Conservation (phyloP, 2,113 vertebrate genomes). For the Corythornis vintsioides region DNA sequence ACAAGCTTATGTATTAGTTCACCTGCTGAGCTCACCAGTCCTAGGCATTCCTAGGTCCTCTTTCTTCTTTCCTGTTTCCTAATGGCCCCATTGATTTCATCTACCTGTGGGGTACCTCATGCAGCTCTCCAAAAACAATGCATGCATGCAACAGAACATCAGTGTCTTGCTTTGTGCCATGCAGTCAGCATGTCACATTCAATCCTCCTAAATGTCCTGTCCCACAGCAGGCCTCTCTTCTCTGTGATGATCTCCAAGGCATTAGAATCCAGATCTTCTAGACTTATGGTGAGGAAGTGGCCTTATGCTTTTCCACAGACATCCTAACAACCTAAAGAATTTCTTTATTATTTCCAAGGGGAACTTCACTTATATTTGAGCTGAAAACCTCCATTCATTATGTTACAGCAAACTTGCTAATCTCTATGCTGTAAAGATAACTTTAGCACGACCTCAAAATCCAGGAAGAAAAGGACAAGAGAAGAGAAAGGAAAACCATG, state of each 20-base stretch:
- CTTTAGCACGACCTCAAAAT: too few relatives aligned
- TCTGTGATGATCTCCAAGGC: not conserved
- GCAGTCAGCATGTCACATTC: rapidly evolving
- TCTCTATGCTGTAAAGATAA: too few relatives aligned
- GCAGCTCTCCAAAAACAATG: not conserved
- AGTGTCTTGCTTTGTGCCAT: not conserved
- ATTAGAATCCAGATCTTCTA: not conserved
- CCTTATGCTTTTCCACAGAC: not conserved
- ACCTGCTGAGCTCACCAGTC: not conserved
- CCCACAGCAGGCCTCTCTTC: not conserved
- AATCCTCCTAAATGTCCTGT: not conserved
- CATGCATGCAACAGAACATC: not conserved
- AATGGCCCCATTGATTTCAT: not conserved
- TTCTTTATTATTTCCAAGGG: not conserved
- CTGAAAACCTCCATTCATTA: not conserved
- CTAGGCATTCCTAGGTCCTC: not conserved
- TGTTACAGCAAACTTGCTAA: not conserved
- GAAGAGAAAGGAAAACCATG: too few relatives aligned
- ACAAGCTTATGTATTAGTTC: not conserved
- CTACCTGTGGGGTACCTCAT: not conserved
- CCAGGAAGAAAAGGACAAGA: too few relatives aligned
- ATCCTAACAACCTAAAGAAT: not conserved
- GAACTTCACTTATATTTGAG: not conserved
- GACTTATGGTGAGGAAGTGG: not conserved
- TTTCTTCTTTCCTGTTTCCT: not conserved